A percentile compares a stretch with the other conserved stretches of the same genome.
Conservation (phyloP, 2,888 invertebrate genomes). For the Chironomus tentans region DNA sequence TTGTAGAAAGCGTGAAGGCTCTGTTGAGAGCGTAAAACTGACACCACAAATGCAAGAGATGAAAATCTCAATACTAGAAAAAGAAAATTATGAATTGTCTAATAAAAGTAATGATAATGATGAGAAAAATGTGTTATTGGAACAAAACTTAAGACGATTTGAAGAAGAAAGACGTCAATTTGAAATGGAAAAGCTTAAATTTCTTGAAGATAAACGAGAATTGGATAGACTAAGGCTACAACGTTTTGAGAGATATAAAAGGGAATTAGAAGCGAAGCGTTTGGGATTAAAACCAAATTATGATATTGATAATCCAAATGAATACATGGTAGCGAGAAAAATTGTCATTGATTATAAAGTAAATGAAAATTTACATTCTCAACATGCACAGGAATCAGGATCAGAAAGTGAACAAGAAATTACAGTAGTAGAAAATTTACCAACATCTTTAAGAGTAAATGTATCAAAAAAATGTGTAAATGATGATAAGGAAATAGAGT, state of each 20-base stretch:
- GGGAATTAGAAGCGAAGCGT: constrained; percentile 37
- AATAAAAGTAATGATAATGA: constrained; percentile 16
- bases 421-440: constrained; percentile 34
- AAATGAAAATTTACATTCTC: neutral
- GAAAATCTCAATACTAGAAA: constrained; percentile 10
- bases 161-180: constrained; percentile 41
- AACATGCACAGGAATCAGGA: constrained; percentile 39
- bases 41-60: constrained; percentile 23
- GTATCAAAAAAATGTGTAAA: constrained; percentile 33
- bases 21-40: constrained; percentile 37
- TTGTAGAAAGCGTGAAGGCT: constrained; percentile 33
- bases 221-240: constrained; percentile 37
- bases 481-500: neutral
- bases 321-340: constrained; percentile 16
- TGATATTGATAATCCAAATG: constrained; percentile 19
- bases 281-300: constrained; percentile 29
- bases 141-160: constrained; percentile 38
- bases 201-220: constrained; percentile 49
- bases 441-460: constrained; percentile 34
- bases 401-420: constrained; percentile 34
- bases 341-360: constrained; percentile 17
- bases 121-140: constrained; percentile 30
- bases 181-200: constrained; percentile 42
- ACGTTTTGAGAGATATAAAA: constrained; percentile 33
- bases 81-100: constrained; percentile 11